phyloP scores from a whole-genome alignment of 2,113 vertebrate species.

The Sigmodon hispidus region DNA sequence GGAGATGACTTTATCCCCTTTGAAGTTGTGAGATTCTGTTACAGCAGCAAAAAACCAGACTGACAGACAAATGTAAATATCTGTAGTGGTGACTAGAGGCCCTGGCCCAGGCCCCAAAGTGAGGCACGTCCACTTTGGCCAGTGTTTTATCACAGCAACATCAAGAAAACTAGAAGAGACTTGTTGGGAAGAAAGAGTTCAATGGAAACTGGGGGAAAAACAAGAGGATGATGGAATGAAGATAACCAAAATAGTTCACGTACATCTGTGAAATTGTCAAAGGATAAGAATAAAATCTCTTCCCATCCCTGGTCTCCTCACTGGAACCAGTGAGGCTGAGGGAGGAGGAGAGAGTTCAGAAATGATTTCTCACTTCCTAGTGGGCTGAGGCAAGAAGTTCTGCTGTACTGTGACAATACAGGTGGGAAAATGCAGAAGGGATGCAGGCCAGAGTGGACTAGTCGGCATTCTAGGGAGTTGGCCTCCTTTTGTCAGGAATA shows the following conservation, averaged over 20 bases:
- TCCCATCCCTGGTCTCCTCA: rapidly evolving
- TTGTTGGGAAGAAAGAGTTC: not conserved
- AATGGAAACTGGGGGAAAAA: not conserved
- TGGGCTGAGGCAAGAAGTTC: rapidly evolving
- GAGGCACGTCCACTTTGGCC: not conserved
- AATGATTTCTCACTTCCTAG: not conserved
- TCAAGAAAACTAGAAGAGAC: not conserved
- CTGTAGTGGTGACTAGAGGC: no score
- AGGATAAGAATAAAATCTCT: not conserved
- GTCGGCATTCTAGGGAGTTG: rapidly evolving
- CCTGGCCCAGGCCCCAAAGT: no score
- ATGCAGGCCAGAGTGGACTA: rapidly evolving
- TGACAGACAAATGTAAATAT: not conserved
- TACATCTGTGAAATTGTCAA: not conserved
- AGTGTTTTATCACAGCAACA: not conserved
- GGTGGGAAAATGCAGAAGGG: rapidly evolving
- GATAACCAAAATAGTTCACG: not conserved
- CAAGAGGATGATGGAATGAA: not conserved
- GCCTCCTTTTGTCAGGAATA: not conserved
- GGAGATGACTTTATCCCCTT: not conserved
- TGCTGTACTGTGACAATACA: rapidly evolving
- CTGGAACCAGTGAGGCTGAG: rapidly evolving
- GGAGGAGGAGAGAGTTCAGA: rapidly evolving
- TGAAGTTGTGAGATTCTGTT: not conserved
- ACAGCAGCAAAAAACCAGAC: no score